Base-by-base conservation (phyloP, 1,140 invertebrate species). In the Araneus ventricosus region DNA sequence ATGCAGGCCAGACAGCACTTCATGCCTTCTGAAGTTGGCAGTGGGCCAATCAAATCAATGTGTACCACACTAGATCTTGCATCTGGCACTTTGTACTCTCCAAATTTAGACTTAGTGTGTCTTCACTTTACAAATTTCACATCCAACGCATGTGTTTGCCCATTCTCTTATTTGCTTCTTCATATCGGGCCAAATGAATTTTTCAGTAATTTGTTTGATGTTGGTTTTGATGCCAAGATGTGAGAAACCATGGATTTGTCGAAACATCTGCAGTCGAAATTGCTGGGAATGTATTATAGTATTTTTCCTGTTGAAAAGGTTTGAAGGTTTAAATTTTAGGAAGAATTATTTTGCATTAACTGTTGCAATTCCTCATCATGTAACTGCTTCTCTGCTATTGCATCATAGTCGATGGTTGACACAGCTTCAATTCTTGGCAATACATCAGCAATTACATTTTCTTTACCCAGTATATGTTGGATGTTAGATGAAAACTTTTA, bases 31-130 rank as follows among this genome's bases (percentile, higher is more conserved):
- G 94, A 94, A 7, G 86, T 88, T 37, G 96, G 95, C 2, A 96
- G 85, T 0, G 95, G 96, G 0, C 96, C 95, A 20, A 96, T 94
- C 4, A 96, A 94, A 94, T 96, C 96, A 0, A 96, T 94, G 94
- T 96, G 95, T 0, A 96, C 94, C 85, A 96, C 95, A 2, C 94
- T 75, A 91, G 96, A 96, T 45, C 82, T 52, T 39, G 37, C 20
- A 59, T 84, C 45, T 22, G 52, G 37, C 6, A 59, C 20, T 52
- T 84, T 4, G 59, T 79, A 93, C 17, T 79, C 52, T n/a, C 14
- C 52, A 37, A 82, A 37, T 10, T 95, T 91, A 17, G 79, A 59
- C 84, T 86, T 94, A 10, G 93, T 92, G 39, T 94, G 93, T 92
- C 89, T 94, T 30, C 0, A 93, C 37, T 93, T 94, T 94, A 14